Evolutionary conservation across 2,113 vertebrate genomes (phyloP), one percentile per base, ranked within the genome.

Genomic region (Engraulis encrasicolus): DNA sequence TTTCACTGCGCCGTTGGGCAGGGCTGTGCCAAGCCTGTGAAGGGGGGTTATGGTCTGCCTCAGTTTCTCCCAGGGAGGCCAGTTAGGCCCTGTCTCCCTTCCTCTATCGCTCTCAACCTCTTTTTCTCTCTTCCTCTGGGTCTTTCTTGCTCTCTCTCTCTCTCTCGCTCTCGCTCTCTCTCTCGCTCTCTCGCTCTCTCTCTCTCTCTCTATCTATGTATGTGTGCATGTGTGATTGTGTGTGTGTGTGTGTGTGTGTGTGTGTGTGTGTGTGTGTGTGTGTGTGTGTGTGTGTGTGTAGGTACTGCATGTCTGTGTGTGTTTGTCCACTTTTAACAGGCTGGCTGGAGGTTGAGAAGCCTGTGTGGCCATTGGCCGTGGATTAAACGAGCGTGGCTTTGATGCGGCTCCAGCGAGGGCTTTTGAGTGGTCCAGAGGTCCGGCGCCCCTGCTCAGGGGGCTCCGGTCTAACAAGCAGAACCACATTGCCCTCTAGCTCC

Each of bases 311-410:
- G n/a, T n/a, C n/a, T n/a, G n/a, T n/a, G n/a, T 52, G 50, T 52
- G 50, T 18, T 4, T 18, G 50, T 54, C 54, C 54, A 61, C n/a
- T 61, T 23, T 61, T 61, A 61, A 61, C 54, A 61, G 54, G 20
- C 54, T 61, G 54, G 54, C 54, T 9, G 54, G 20, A 23, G 54
- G 54, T 23, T 61, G 54, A n/a, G n/a, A 61, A 61, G 54, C 4
- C 54, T 61, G 54, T 61, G 54, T 61, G 54, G 54, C 54, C 54
- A 61, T 61, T 61, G 54, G 54, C 54, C 54, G 54, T 61, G 54
- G 54, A 61, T 61, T 61, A 61, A 61, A 61, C 54, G 54, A 61
- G n/a, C 54, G n/a, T 23, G 54, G 54, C 54, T 61, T 61, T 61
- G 54, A 61, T 23, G 54, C n/a, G 54, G 20, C 54, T 61, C 54